Conservation (phyloP, 2,797 vertebrate species). For the Cephalopachus bancanus region DNA sequence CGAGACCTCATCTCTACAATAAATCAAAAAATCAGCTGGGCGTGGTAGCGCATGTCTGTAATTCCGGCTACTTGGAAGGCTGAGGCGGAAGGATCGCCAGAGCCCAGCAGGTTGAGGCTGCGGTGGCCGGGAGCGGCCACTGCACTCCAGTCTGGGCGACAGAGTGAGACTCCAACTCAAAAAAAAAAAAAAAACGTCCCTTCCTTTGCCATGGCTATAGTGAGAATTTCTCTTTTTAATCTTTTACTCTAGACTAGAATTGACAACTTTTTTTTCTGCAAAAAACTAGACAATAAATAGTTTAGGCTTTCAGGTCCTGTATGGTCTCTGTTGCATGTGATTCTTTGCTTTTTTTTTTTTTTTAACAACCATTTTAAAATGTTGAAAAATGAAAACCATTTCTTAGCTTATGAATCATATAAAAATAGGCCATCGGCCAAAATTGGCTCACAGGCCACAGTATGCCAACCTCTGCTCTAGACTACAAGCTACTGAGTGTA, state of each 20-base stretch:
- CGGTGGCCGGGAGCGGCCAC: no score
- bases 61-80: no score
- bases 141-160: no score
- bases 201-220: not conserved
- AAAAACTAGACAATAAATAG: conserved; percentile 12
- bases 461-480: conserved; percentile 47
- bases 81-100: no score
- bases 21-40: no score
- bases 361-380: conserved; percentile 6
- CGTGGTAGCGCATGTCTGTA: no score
- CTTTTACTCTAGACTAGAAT: conserved; percentile 22
- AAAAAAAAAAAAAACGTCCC: not conserved
- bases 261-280: conserved; percentile 17
- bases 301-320: conserved; percentile 8
- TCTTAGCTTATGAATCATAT: conserved; percentile 37
- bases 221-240: conserved; percentile 41
- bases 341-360: not conserved
- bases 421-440: not conserved
- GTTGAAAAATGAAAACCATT: not conserved
- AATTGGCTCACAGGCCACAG: conserved; percentile 11
- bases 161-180: no score
- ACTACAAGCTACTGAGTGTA: not conserved
- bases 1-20: no score
- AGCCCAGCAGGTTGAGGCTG: no score
- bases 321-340: not conserved